These are phyloP conservation scores for Chaetops frenatus DNA, from an alignment of 2,113 vertebrate genomes.

Conservation along the genomic window DNA sequence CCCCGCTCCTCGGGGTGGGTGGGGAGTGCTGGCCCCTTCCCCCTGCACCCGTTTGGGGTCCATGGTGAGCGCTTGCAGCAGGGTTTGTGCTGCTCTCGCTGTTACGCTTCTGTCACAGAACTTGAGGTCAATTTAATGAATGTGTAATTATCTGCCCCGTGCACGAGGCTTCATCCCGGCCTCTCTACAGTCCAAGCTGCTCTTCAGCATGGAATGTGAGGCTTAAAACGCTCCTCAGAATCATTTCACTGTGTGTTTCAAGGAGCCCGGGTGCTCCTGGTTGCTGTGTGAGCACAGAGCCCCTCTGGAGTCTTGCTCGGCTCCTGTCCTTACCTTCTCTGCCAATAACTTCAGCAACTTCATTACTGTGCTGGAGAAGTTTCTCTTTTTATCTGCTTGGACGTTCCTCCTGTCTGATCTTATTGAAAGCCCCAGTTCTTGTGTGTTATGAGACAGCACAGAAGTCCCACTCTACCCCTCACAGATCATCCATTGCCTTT, in stretches of 20 bases:
- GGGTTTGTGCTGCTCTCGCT: not conserved
- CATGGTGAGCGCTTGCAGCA: fast-evolving
- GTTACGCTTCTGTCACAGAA: fast-evolving
- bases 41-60: fast-evolving
- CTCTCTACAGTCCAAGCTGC: not conserved
- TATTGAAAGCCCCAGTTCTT: not conserved
- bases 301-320: not conserved
- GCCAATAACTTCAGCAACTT: not conserved
- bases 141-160: not conserved
- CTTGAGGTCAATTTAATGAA: not conserved
- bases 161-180: fast-evolving
- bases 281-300: not conserved
- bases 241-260: fast-evolving
- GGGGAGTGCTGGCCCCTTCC: not conserved
- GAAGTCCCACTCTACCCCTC: not conserved
- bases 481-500: not conserved
- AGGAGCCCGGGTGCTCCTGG: not conserved
- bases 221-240: not conserved
- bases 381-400: not conserved
- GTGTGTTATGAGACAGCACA: not conserved
- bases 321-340: not conserved
- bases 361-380: not conserved
- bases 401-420: not conserved
- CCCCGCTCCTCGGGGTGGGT: not conserved
- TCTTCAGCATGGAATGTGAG: not conserved